Evolutionary conservation across 2,797 vertebrate genomes (phyloP).

Genomic region (Thunnus albacares): DNA sequence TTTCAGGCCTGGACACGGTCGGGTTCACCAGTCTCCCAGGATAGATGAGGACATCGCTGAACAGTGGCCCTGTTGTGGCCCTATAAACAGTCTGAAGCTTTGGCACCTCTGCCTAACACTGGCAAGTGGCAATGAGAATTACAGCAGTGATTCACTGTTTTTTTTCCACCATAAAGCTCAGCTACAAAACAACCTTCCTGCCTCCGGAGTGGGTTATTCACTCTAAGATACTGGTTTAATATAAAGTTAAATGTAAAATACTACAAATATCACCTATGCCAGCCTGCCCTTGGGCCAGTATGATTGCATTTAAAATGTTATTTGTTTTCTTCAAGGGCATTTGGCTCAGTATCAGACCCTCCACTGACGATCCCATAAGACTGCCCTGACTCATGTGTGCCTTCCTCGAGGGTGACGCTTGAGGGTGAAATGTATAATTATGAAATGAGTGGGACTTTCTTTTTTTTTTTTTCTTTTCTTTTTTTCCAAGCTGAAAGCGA

Average conservation of each 20-base stretch:
- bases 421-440: conserved; percentile 73
- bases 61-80: conserved; percentile 80
- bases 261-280: conserved; percentile 29
- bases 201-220: background rate
- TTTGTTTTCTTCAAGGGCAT: conserved; percentile 70
- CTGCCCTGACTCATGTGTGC: conserved; percentile 69
- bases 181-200: conserved; percentile 28
- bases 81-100: conserved; percentile 70
- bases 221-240: conserved; percentile 12
- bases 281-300: conserved; percentile 20
- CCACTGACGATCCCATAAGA: conserved; percentile 53
- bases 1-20: conserved; percentile 73
- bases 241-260: conserved; percentile 35
- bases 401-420: conserved; percentile 59
- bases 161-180: conserved; percentile 21
- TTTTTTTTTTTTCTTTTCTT: background rate
- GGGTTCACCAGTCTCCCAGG: conserved; percentile 74
- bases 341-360: conserved; percentile 70
- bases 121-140: conserved; percentile 64
- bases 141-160: conserved; percentile 48
- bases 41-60: conserved; percentile 71
- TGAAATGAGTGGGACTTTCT: conserved; percentile 66
- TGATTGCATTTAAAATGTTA: conserved; percentile 62
- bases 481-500: conserved; percentile 32
- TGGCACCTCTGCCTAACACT: conserved; percentile 61